These are phyloP conservation scores for Rhyacophila evoluta DNA, from an alignment of 2,888 invertebrate genomes.

Conservation along the genomic window DNA sequence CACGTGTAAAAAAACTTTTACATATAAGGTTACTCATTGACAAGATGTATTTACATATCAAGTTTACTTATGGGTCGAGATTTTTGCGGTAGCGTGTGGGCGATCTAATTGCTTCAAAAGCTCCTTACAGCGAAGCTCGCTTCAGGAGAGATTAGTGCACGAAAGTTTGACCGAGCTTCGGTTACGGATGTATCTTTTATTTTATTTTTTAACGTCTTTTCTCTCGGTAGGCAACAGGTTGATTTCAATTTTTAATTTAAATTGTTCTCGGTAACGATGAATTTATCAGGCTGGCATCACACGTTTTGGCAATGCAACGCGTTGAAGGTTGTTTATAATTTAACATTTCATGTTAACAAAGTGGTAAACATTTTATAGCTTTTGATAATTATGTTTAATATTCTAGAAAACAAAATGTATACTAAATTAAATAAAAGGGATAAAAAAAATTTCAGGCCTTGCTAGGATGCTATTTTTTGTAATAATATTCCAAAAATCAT, in stretches of 20 bases:
- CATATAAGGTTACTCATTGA: neutral
- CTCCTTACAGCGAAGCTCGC: neutral
- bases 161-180: neutral
- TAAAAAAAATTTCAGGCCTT: too few relatives aligned
- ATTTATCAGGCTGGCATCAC: neutral
- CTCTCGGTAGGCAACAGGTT: neutral
- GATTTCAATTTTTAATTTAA: conserved; percentile 15
- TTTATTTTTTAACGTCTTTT: neutral
- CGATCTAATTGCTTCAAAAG: conserved; percentile 15
- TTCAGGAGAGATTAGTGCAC: neutral
- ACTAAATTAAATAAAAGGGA: too few relatives aligned
- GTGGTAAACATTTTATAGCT: too few relatives aligned
- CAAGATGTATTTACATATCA: neutral
- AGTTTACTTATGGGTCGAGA: neutral
- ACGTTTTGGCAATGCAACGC: neutral
- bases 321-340: neutral
- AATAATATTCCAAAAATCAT: too few relatives aligned
- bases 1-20: neutral
- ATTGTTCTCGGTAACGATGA: conserved; percentile 6
- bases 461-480: too few relatives aligned
- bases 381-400: too few relatives aligned
- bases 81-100: neutral
- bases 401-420: too few relatives aligned
- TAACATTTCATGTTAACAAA: too few relatives aligned
- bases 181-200: neutral